Conservation (phyloP, 2,888 invertebrate genomes). For the Phania funesta region DNA sequence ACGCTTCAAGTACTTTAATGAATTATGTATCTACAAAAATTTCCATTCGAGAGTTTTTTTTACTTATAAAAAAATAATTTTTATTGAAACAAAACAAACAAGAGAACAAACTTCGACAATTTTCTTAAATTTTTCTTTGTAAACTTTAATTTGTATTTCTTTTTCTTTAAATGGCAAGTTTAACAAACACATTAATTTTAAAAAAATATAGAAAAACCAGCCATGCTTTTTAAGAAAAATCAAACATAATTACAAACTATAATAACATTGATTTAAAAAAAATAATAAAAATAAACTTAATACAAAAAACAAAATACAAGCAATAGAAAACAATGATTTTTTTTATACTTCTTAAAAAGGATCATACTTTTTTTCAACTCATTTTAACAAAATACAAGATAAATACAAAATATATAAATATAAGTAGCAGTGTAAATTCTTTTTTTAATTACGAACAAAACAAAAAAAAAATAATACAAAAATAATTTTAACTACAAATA, state of each 20-base stretch:
- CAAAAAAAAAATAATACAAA: conserved; percentile 52
- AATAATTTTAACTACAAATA: conserved; percentile 58
- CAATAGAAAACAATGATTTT: conserved; percentile 66
- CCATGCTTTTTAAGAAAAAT: conserved; percentile 63
- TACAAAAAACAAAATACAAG: conserved; percentile 66
- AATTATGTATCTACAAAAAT: not conserved
- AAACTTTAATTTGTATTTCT: conserved; percentile 64
- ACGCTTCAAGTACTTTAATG: not conserved
- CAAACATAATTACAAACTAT: conserved; percentile 71
- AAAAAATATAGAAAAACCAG: conserved; percentile 61
- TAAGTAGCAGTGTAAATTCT: conserved; percentile 60
- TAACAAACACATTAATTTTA: conserved; percentile 63
- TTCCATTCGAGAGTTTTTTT: conserved; percentile 16
- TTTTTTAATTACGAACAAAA: conserved; percentile 57
- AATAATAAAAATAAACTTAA: conserved; percentile 66
- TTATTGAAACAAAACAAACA: conserved; percentile 54
- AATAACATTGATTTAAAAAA: conserved; percentile 77
- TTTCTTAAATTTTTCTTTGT: conserved; percentile 46
- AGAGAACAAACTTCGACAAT: conserved; percentile 55
- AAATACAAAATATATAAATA: conserved; percentile 57
- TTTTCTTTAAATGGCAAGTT: conserved; percentile 67
- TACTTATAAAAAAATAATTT: conserved; percentile 43
- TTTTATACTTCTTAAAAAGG: conserved; percentile 54
- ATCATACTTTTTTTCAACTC: conserved; percentile 50
- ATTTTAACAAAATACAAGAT: conserved; percentile 63